These are phyloP conservation scores for Leptopilina clavipes DNA, from an alignment of 1,140 invertebrate genomes.

Conservation along the genomic window DNA sequence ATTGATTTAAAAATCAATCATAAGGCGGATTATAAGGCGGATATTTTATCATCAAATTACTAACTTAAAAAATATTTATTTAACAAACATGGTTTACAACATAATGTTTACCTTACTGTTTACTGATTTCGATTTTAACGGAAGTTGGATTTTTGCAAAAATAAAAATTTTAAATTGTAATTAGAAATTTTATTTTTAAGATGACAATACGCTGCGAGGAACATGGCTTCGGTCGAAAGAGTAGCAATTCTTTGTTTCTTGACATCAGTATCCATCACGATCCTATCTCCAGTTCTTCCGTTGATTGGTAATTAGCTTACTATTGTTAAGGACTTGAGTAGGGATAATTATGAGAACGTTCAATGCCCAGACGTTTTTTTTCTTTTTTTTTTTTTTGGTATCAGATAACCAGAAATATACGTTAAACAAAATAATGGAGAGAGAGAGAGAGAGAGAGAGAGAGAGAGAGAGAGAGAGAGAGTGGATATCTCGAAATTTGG, in stretches of 20 bases:
- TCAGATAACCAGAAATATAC: not conserved
- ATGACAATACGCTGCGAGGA: constrained; percentile 22
- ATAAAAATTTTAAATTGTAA: constrained; percentile 21
- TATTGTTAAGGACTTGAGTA: not conserved
- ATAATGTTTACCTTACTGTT: too few species aligned
- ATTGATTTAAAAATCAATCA: too few species aligned
- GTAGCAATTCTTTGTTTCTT: constrained; percentile 23
- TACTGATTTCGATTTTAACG: not conserved
- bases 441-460: not conserved
- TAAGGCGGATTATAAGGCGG: too few species aligned
- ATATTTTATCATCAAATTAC: too few species aligned
- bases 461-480: not conserved
- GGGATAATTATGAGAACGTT: constrained; percentile 19
- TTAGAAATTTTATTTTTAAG: constrained; percentile 1
- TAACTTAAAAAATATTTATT: too few species aligned
- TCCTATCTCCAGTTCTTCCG: constrained; percentile 11
- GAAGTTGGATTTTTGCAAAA: not conserved
- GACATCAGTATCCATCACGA: constrained; percentile 7
- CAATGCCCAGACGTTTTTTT: not conserved
- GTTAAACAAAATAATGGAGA: constrained; percentile 1
- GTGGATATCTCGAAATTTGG: too few species aligned
- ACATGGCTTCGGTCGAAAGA: constrained; percentile 2
- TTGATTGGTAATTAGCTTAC: constrained; percentile 27
- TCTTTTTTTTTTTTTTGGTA: not conserved
- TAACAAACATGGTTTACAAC: too few species aligned